Conservation (phyloP, 2,797 vertebrate species). For the Buphagus erythrorhynchus region DNA sequence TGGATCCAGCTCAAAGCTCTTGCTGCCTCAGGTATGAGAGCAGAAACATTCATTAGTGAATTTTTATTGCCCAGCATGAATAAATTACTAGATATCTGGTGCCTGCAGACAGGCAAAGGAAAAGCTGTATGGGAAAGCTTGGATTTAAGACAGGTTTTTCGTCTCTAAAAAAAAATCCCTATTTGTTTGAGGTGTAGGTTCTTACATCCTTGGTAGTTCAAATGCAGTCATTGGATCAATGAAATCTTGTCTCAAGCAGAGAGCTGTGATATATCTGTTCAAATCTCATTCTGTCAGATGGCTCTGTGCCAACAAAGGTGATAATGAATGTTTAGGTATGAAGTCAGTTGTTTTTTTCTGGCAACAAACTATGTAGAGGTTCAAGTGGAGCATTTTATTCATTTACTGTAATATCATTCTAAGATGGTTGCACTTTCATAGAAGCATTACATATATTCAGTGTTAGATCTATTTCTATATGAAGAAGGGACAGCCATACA, state of each 20-base stretch:
- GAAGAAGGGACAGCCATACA: neutral
- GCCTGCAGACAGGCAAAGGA: slow-evolving; percentile 10
- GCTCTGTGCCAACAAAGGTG: neutral
- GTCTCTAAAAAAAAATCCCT: neutral
- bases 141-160: neutral
- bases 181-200: neutral
- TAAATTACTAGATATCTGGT: slow-evolving; percentile 34
- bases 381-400: neutral
- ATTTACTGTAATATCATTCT: neutral
- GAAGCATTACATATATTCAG: neutral
- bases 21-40: neutral
- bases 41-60: neutral
- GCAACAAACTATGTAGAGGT: neutral
- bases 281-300: neutral
- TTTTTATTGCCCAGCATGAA: slow-evolving; percentile 34
- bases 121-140: neutral
- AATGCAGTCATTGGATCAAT: slow-evolving; percentile 37
- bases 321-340: slow-evolving; percentile 36
- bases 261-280: slow-evolving; percentile 11
- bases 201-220: neutral
- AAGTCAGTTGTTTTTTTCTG: neutral
- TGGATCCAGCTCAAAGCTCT: neutral
- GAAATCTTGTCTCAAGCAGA: neutral
- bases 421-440: neutral
- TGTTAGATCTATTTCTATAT: neutral